phyloP scores from a whole-genome alignment of 2,888 invertebrate genomes.

The Amphimallon solstitiale region DNA sequence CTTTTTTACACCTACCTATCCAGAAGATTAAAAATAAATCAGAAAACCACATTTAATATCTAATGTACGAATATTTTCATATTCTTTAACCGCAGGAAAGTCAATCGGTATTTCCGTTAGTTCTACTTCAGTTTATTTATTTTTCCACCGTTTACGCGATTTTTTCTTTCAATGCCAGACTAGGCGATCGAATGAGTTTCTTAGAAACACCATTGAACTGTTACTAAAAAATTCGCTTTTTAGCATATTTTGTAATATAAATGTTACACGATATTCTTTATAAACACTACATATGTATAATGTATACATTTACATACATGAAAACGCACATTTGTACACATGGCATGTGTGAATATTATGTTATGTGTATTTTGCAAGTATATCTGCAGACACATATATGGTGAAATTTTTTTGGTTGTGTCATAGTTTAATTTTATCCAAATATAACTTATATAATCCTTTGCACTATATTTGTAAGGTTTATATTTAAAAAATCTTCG shows the following conservation, averaged over 20 bases:
- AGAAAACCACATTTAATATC: too few species aligned
- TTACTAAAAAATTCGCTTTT: constrained; percentile 21
- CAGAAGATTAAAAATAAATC: too few species aligned
- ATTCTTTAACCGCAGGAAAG: constrained; percentile 15
- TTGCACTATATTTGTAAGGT: constrained; percentile 26
- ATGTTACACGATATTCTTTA: constrained; percentile 3
- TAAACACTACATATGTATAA: neutral
- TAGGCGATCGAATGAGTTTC: constrained; percentile 2
- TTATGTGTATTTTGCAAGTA: constrained; percentile 7
- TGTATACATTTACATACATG: neutral
- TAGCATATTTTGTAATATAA: constrained; percentile 22
- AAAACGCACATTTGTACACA: neutral
- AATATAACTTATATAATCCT: constrained; percentile 21
- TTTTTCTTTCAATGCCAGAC: constrained; percentile 25
- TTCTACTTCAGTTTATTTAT: constrained; percentile 30
- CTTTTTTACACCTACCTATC: too few species aligned
- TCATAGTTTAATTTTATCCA: constrained; percentile 29
- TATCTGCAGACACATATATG: constrained; percentile 2
- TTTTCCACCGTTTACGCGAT: constrained; percentile 27
- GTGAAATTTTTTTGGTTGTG: constrained; percentile 28
- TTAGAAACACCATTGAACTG: constrained; percentile 8
- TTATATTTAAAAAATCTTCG: constrained; percentile 27
- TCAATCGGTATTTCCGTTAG: neutral
- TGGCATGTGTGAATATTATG: neutral
- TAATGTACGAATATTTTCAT: constrained; percentile 5